Evolutionary conservation across 2,113 vertebrate genomes (phyloP).

Genomic region (Syngnathus floridae): DNA sequence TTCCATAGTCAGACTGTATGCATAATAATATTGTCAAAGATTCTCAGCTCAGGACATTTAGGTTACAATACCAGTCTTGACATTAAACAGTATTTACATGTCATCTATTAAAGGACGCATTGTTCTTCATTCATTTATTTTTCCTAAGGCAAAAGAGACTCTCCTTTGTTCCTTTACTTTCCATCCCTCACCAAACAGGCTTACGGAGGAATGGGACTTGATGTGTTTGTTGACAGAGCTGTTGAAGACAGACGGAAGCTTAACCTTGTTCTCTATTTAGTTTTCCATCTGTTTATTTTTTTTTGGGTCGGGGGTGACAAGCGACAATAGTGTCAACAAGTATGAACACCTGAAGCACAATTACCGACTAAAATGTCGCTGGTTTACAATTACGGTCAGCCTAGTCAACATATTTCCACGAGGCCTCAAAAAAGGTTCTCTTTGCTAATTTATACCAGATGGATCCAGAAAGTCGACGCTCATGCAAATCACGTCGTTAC

Average conservation of each 20-base stretch:
- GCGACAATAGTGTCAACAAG: background rate
- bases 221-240: constrained; percentile 62
- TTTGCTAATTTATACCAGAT: background rate
- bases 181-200: background rate
- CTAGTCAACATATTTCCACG: background rate
- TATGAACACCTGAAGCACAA: background rate
- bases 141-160: background rate
- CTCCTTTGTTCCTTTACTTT: background rate
- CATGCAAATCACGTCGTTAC: constrained; percentile 4
- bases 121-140: background rate
- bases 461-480: background rate
- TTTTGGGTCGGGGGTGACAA: background rate
- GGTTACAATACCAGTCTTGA: background rate
- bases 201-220: constrained; percentile 24
- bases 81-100: background rate
- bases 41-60: constrained; percentile 21
- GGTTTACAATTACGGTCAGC: background rate
- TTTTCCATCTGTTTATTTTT: constrained; percentile 33
- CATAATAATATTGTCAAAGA: constrained; percentile 11
- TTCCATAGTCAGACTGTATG: constrained; percentile 24
- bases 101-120: background rate
- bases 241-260: constrained; percentile 14
- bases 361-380: background rate
- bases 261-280: constrained; percentile 34
- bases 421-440: background rate